A percentile compares a stretch with the other conserved stretches of the same genome.
Conservation (phyloP, 1,140 invertebrate species). For the Panagrolaimus sp. region DNA sequence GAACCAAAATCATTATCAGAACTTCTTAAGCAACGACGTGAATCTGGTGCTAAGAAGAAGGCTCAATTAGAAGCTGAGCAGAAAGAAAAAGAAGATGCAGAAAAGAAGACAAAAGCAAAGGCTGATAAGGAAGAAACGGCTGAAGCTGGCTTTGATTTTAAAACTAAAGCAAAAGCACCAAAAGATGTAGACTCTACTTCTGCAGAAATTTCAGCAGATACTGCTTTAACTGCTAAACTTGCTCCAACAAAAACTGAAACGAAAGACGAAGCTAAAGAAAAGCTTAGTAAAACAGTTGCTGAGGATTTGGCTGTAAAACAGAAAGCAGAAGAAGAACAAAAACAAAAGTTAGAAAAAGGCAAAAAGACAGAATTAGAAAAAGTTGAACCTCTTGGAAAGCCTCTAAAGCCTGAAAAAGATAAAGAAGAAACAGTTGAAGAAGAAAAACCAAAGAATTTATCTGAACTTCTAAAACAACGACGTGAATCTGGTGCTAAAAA, state of each 20-base stretch:
- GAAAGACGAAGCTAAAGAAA: neutral
- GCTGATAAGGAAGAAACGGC: neutral
- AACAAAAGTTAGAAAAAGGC: neutral
- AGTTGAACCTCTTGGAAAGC: neutral
- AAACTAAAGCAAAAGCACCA: neutral
- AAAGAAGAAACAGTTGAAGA: neutral
- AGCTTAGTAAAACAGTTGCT: neutral
- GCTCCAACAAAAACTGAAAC: neutral
- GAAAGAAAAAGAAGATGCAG: neutral
- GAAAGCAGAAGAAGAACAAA: neutral
- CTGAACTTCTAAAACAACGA: no score
- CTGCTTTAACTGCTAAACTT: no score
- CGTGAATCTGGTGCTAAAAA: no score
- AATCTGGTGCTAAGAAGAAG: conserved; percentile 3
- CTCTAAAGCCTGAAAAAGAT: neutral
- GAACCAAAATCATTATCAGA: neutral
- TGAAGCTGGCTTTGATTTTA: neutral
- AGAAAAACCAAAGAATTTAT: no score
- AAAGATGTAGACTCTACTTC: neutral
- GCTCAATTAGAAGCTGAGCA: neutral
- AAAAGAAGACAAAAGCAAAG: no score
- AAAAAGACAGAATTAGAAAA: conserved; percentile 6
- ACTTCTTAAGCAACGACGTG: neutral
- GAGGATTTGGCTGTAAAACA: no score
- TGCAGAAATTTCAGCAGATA: no score